A percentile compares a stretch with the other conserved stretches of the same genome.
These are phyloP conservation scores for Tineola bisselliella DNA, from an alignment of 2,888 invertebrate species.

Conservation along the genomic window DNA sequence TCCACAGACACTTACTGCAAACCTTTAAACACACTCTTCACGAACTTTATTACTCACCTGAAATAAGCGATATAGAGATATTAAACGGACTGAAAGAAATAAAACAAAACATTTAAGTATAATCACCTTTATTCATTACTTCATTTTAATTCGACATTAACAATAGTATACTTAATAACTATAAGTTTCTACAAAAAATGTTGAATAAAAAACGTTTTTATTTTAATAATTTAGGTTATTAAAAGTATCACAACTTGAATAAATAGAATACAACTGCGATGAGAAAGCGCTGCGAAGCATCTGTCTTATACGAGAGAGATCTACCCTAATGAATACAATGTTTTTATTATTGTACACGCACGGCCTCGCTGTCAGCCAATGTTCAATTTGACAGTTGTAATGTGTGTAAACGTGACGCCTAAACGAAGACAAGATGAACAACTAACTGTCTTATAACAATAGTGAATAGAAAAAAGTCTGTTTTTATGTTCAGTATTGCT, in stretches of 20 bases:
- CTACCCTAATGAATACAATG: background rate
- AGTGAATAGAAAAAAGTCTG: too few relatives aligned
- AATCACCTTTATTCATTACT: constrained; percentile 56
- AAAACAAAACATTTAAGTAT: constrained; percentile 31
- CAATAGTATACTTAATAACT: constrained; percentile 30
- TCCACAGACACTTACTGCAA: too few relatives aligned
- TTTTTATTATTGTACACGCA: background rate
- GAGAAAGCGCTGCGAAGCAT: background rate
- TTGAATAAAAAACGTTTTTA: constrained; percentile 35
- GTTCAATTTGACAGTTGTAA: too few relatives aligned
- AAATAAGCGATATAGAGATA: too few relatives aligned
- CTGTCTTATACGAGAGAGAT: constrained; percentile 7
- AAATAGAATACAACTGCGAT: constrained; percentile 3
- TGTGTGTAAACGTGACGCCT: too few relatives aligned
- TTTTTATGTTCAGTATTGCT: too few relatives aligned
- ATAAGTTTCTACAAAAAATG: constrained; percentile 56
- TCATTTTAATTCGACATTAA: constrained; percentile 30
- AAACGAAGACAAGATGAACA: too few relatives aligned
- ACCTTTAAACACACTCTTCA: too few relatives aligned
- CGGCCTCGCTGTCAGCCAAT: too few relatives aligned
- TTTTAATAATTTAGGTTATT: constrained; percentile 67
- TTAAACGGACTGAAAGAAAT: too few relatives aligned
- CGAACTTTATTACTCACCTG: too few relatives aligned
- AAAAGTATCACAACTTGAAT: constrained; percentile 32
- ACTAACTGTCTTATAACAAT: too few relatives aligned